A percentile compares a stretch with the other conserved stretches of the same genome.
phyloP scores from a whole-genome alignment of 2,797 vertebrate genomes.

The Pseudocheirus occidentalis region DNA sequence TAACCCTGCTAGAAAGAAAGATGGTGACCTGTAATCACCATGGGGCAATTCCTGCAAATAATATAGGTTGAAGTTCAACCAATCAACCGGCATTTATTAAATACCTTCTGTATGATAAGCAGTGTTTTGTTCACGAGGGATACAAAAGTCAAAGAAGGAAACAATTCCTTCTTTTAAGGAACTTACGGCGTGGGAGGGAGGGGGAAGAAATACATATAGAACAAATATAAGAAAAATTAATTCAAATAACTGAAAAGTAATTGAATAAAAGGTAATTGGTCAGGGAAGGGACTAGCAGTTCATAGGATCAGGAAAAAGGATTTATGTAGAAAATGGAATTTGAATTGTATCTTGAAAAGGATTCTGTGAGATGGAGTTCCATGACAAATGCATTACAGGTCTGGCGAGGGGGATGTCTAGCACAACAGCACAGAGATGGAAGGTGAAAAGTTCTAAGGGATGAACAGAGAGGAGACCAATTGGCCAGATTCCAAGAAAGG shows the following conservation, averaged over 20 bases:
- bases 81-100: not conserved
- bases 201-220: not conserved
- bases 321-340: not conserved
- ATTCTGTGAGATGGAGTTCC: not conserved
- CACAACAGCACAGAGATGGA: not conserved
- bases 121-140: not conserved
- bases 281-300: not conserved
- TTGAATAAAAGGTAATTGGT: not conserved
- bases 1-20: not conserved
- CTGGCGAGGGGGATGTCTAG: no score
- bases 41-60: not conserved
- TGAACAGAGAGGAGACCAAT: not conserved
- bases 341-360: not conserved
- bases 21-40: not conserved
- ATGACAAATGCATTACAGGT: not conserved
- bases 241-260: not conserved
- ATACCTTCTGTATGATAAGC: not conserved
- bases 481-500: not conserved
- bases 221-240: constrained; percentile 2
- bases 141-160: not conserved
- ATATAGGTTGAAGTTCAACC: not conserved
- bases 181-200: not conserved
- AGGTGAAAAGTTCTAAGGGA: not conserved
- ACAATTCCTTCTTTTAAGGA: not conserved
- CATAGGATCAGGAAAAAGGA: not conserved